These are phyloP conservation scores for Chromobotia macracanthus DNA, from an alignment of 2,797 vertebrate species.

Conservation along the genomic window DNA sequence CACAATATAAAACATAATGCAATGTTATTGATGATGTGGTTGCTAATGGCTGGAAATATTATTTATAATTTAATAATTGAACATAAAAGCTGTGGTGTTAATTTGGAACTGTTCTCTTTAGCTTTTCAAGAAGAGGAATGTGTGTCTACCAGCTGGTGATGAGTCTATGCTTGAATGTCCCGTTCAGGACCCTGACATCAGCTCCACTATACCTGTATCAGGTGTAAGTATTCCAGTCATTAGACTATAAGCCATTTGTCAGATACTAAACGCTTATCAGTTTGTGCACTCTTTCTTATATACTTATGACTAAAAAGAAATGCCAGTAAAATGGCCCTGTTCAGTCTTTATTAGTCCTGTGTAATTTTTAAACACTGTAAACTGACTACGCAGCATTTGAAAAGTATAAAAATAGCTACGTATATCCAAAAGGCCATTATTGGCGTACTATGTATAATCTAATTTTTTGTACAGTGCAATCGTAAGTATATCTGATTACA, in stretches of 20 bases:
- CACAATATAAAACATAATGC: background rate
- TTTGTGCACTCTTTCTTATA: background rate
- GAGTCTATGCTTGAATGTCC: constrained; percentile 89
- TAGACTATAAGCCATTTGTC: background rate
- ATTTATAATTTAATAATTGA: too few species aligned
- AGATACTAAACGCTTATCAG: background rate
- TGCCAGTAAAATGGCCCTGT: background rate
- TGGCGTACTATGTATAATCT: background rate
- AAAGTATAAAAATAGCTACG: too few species aligned
- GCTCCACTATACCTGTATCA: constrained; percentile 86
- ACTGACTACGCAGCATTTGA: background rate
- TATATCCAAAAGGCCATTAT: too few species aligned
- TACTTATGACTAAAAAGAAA: background rate
- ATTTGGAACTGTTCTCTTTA: constrained; percentile 55
- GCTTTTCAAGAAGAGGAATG: constrained; percentile 91
- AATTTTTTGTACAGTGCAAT: too few species aligned
- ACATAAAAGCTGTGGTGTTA: too few species aligned
- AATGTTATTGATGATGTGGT: background rate
- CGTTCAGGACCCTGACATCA: constrained; percentile 90
- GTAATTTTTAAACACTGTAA: background rate
- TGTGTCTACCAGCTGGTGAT: constrained; percentile 81
- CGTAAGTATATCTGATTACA: constrained; percentile 24
- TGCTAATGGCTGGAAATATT: too few species aligned
- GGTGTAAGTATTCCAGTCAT: constrained; percentile 73
- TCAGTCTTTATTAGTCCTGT: background rate